Conservation (phyloP, 2,888 invertebrate species). For the Sinodicranocentrus sp. region DNA sequence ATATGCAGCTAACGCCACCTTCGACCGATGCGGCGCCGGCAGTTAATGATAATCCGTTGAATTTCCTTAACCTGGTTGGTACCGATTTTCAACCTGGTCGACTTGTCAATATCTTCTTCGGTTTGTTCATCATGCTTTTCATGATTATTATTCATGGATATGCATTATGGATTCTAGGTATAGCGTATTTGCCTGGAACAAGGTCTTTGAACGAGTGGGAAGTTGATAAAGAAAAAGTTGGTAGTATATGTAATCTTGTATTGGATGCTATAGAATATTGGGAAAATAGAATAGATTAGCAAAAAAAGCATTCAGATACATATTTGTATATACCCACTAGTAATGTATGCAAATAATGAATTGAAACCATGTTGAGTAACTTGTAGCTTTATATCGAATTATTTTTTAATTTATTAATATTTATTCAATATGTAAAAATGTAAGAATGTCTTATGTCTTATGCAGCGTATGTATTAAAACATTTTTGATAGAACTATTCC, state of each 20-base stretch:
- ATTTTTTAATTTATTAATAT: too few species aligned
- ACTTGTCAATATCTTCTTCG: slow-evolving; percentile 76
- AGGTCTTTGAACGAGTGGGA: slow-evolving; percentile 68
- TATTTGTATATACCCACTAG: too few species aligned
- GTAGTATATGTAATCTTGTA: slow-evolving; percentile 38
- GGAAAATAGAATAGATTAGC: slow-evolving; percentile 37
- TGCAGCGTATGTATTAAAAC: too few species aligned
- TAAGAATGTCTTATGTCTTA: too few species aligned
- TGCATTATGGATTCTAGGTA: slow-evolving; percentile 75
- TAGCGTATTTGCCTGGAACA: slow-evolving; percentile 76
- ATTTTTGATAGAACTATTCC: too few species aligned
- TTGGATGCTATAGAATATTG: slow-evolving; percentile 72
- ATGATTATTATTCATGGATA: slow-evolving; percentile 76
- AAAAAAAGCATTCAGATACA: too few species aligned
- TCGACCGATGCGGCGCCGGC: too few species aligned
- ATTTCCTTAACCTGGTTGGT: slow-evolving; percentile 73
- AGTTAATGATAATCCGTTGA: slow-evolving; percentile 58
- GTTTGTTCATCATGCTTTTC: slow-evolving; percentile 73
- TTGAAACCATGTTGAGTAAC: too few species aligned
- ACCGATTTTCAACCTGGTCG: slow-evolving; percentile 76
- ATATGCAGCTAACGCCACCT: too few species aligned
- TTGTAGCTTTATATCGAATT: too few species aligned
- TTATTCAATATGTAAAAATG: too few species aligned
- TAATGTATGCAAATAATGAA: too few species aligned
- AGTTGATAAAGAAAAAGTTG: slow-evolving; percentile 57